Percentiles rank a stretch among this genome's conserved stretches.
Conservation (phyloP, 2,797 vertebrate species). For the Syngnathus rostellatus region DNA sequence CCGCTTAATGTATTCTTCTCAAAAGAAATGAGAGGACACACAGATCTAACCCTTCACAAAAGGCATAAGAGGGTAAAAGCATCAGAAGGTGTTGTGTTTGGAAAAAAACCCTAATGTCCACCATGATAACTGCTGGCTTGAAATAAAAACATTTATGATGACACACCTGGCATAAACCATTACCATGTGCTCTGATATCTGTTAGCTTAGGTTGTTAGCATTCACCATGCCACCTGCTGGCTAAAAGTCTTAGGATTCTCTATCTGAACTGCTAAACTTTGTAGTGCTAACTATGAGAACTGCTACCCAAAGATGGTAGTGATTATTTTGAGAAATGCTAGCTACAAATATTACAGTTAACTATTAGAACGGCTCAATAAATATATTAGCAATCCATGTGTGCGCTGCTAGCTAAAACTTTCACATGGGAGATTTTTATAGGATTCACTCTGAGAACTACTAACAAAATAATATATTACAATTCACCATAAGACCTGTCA, state of each 20-base stretch:
- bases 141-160: background rate
- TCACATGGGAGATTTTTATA: no score
- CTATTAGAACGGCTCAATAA: background rate
- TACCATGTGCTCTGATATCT: background rate
- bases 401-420: background rate
- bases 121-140: background rate
- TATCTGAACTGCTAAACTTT: background rate
- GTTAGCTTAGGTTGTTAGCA: background rate
- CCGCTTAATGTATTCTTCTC: conserved; percentile 29
- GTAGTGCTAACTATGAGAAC: background rate
- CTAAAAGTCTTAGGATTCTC: background rate
- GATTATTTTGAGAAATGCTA: background rate
- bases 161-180: no score
- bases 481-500: background rate
- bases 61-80: background rate
- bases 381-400: background rate
- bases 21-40: conserved; percentile 19
- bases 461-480: background rate
- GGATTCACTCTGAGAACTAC: background rate
- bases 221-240: background rate
- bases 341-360: background rate
- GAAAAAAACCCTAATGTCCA: background rate
- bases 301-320: background rate
- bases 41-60: background rate
- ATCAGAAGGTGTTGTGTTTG: background rate